These are phyloP conservation scores for Drosophila meridiana DNA, from an alignment of 2,888 invertebrate genomes.

Conservation along the genomic window DNA sequence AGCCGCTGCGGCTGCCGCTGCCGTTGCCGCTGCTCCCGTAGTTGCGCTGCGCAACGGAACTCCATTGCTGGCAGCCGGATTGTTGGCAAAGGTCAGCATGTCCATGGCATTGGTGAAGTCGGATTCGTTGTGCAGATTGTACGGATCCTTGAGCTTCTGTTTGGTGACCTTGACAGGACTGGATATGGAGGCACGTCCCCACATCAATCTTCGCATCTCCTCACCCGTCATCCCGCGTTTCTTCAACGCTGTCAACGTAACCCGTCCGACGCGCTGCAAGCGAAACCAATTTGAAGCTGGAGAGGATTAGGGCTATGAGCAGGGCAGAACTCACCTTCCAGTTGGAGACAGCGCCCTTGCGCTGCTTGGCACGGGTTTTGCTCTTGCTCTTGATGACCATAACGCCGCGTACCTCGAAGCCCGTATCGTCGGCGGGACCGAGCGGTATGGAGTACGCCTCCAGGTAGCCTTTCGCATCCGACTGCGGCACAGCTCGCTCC, in stretches of 20 bases:
- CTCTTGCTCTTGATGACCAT: slow-evolving; percentile 99
- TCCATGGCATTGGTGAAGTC: slow-evolving; percentile 91
- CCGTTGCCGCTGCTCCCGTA: neutral
- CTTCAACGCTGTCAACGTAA: slow-evolving; percentile 92
- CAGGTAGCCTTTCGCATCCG: slow-evolving; percentile 95
- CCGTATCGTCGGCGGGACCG: slow-evolving; percentile 93
- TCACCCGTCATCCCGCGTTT: slow-evolving; percentile 94
- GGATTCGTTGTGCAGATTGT: slow-evolving; percentile 80
- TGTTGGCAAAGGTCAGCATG: slow-evolving; percentile 93
- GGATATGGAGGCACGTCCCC: slow-evolving; percentile 95
- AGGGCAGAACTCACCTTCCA: slow-evolving; percentile 93
- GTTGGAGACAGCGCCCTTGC: slow-evolving; percentile 97
- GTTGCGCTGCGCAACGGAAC: slow-evolving; percentile 40
- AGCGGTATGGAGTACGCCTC: slow-evolving; percentile 98
- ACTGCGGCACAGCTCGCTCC: slow-evolving; percentile 96
- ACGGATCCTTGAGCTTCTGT: slow-evolving; percentile 86
- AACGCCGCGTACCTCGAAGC: slow-evolving; percentile 95
- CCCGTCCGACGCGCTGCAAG: slow-evolving; percentile 91
- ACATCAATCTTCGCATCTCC: slow-evolving; percentile 94
- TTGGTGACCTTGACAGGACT: slow-evolving; percentile 91
- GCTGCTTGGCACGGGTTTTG: slow-evolving; percentile 97
- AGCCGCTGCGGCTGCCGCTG: neutral
- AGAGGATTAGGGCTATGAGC: neutral
- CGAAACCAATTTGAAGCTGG: neutral
- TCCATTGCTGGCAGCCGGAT: slow-evolving; percentile 83